Conservation (phyloP, 2,113 vertebrate species). For the Delphinus delphis region DNA sequence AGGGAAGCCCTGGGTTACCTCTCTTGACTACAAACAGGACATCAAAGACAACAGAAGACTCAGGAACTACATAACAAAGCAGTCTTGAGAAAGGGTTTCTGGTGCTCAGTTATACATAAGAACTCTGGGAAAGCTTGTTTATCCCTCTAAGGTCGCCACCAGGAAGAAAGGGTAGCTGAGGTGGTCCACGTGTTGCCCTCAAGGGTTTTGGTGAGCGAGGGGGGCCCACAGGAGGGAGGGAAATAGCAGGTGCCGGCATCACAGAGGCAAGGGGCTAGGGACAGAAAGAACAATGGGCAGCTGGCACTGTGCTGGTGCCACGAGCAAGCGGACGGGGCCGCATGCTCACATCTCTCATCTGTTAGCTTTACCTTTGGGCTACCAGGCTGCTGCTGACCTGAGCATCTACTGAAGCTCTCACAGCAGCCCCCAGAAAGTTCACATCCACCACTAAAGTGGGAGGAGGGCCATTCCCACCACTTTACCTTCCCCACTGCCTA, state of each 20-base stretch:
- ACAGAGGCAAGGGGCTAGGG: background rate
- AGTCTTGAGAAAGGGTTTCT: background rate
- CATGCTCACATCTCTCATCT: background rate
- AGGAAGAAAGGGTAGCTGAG: background rate
- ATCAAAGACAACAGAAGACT: slow-evolving; percentile 10
- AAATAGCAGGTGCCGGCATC: background rate
- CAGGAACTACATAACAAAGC: background rate
- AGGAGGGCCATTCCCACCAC: too few species aligned
- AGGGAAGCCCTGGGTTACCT: background rate
- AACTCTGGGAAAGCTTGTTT: background rate
- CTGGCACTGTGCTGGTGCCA: too few species aligned
- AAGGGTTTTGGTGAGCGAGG: background rate
- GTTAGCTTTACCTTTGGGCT: background rate
- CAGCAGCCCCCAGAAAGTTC: background rate
- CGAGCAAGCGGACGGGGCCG: background rate
- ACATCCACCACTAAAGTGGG: background rate
- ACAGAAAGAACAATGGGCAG: background rate
- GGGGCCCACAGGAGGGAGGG: background rate
- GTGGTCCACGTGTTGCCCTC: too few species aligned
- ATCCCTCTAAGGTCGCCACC: background rate
- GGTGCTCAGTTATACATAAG: background rate
- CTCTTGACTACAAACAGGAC: background rate
- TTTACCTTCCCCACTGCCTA: background rate
- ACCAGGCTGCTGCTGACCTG: background rate
- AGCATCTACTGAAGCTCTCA: background rate